Evolutionary conservation across 1,140 invertebrate genomes (phyloP).

Genomic region (Drosophila pectinifera): DNA sequence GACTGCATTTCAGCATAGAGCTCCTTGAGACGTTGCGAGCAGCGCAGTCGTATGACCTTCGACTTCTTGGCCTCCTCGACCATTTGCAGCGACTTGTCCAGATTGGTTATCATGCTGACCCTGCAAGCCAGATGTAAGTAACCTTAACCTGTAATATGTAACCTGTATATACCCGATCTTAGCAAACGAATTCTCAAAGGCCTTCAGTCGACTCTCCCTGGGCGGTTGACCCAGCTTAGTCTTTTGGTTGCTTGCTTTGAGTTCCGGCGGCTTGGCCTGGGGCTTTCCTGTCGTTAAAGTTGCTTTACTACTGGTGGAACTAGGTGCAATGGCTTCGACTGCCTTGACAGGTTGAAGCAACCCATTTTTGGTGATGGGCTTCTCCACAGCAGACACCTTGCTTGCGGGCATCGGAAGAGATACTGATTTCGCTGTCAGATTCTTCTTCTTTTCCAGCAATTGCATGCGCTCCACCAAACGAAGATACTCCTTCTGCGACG

Average conservation of each 20-base stretch:
- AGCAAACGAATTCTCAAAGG: slow-evolving; percentile 69
- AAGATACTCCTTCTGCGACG: slow-evolving; percentile 79
- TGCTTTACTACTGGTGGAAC: too few relatives aligned
- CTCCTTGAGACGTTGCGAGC: slow-evolving; percentile 63
- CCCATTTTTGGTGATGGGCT: background rate
- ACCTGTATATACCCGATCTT: slow-evolving; percentile 68
- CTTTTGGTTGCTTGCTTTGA: background rate
- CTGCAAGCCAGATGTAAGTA: slow-evolving; percentile 26
- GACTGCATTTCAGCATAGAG: slow-evolving; percentile 68
- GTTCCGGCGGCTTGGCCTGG: background rate
- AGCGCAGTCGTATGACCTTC: slow-evolving; percentile 62
- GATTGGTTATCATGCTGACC: slow-evolving; percentile 61
- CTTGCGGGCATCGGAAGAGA: background rate
- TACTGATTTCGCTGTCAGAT: slow-evolving; percentile 2
- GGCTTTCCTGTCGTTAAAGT: background rate
- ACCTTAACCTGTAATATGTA: too few relatives aligned
- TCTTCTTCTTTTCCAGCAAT: slow-evolving; percentile 72
- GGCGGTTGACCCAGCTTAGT: slow-evolving; percentile 13
- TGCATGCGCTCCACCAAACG: slow-evolving; percentile 76
- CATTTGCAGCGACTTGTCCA: slow-evolving; percentile 71
- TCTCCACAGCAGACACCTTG: background rate
- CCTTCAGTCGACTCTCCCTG: slow-evolving; percentile 58
- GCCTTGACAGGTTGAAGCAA: background rate
- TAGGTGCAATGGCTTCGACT: background rate
- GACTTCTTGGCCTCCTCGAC: slow-evolving; percentile 69